phyloP scores from a whole-genome alignment of 1,140 invertebrate genomes.

The Asobara japonica region DNA sequence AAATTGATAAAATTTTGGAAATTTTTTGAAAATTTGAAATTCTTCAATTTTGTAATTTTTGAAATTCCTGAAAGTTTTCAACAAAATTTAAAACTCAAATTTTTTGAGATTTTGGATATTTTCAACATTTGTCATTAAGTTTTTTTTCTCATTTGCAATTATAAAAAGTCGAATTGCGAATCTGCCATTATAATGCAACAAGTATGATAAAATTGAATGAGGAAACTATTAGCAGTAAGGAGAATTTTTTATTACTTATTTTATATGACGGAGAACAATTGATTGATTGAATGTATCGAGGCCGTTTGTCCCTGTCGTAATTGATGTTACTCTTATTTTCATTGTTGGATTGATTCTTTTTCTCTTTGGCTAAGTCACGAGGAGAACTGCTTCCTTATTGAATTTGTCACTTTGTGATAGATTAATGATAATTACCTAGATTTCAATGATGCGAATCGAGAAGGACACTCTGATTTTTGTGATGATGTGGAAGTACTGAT shows the following conservation, averaged over 20 bases:
- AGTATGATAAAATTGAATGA: background rate
- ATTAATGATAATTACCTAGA: background rate
- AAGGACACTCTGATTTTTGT: background rate
- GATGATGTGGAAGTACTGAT: background rate
- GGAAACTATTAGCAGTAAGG: background rate
- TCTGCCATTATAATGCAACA: background rate
- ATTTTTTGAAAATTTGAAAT: no score
- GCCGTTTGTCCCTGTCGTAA: conserved; percentile 11
- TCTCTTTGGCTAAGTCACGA: background rate
- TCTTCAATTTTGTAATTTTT: no score
- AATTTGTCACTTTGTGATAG: conserved; percentile 9
- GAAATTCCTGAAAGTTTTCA: no score
- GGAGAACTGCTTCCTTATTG: background rate
- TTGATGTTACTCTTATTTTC: background rate
- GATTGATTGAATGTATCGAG: conserved; percentile 18
- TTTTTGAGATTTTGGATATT: no score
- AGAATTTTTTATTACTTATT: conserved; percentile 1
- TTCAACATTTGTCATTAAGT: no score
- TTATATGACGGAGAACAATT: conserved; percentile 2
- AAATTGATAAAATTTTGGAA: no score
- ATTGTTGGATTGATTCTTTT: conserved; percentile 6
- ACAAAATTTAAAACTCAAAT: no score
- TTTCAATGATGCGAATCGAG: background rate
- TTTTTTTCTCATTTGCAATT: background rate
- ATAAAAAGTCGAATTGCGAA: background rate